Evolutionary conservation across 2,888 invertebrate species (phyloP).

Genomic region (Invenusta paracnida): DNA sequence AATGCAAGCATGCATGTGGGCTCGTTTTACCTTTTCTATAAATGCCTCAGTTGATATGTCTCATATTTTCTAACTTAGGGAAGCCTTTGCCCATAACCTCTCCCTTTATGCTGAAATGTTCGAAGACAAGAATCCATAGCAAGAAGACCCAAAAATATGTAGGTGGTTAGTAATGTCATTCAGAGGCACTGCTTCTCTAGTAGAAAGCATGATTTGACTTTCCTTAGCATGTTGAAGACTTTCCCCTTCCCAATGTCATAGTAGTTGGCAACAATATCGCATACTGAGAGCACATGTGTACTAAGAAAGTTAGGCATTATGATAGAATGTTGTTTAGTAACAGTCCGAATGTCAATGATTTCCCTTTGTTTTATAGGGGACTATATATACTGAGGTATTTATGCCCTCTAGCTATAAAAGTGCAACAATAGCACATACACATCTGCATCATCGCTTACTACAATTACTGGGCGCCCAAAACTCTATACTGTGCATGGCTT

Average conservation of each 20-base stretch:
- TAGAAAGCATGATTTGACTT: conserved; percentile 11
- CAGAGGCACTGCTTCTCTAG: not conserved
- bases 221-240: too few relatives aligned
- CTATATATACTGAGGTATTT: too few relatives aligned
- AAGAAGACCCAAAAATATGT: not conserved
- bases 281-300: too few relatives aligned
- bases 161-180: not conserved
- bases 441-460: not conserved
- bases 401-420: too few relatives aligned
- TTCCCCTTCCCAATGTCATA: too few relatives aligned
- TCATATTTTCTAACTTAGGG: not conserved
- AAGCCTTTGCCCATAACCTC: conserved; percentile 21
- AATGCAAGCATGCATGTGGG: conserved; percentile 15
- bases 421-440: not conserved
- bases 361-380: too few relatives aligned
- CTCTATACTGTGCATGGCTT: not conserved
- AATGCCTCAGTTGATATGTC: conserved; percentile 9
- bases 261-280: too few relatives aligned
- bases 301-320: not conserved
- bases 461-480: not conserved
- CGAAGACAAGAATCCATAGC: conserved; percentile 21
- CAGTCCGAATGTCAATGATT: not conserved
- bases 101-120: not conserved
- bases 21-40: conserved; percentile 9
- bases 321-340: not conserved